A percentile compares a stretch with the other conserved stretches of the same genome.
These are phyloP conservation scores for Lepidocyrtoides sp. DNA, from an alignment of 2,888 invertebrate species.

Conservation along the genomic window DNA sequence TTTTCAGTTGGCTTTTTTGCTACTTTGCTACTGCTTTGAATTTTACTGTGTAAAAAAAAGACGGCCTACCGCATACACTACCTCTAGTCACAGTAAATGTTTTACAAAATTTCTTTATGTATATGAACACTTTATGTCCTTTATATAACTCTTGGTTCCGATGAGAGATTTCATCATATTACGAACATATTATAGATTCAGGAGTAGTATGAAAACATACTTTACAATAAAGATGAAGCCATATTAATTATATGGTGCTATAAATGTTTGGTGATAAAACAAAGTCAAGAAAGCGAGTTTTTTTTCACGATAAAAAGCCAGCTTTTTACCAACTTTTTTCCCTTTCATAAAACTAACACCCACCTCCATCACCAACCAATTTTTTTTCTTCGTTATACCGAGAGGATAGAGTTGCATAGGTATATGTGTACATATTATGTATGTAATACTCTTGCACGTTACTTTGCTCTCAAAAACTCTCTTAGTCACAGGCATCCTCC, in stretches of 20 bases:
- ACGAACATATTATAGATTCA: constrained; percentile 1
- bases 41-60: background rate
- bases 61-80: background rate
- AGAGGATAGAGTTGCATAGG: background rate
- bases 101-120: constrained; percentile 20
- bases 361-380: constrained; percentile 6
- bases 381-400: background rate
- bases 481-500: background rate
- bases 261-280: constrained; percentile 78
- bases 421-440: background rate
- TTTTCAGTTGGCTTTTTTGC: constrained; percentile 67
- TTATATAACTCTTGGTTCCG: constrained; percentile 8
- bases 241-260: constrained; percentile 75
- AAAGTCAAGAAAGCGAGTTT: constrained; percentile 75
- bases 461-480: background rate
- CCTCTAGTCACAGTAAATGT: background rate
- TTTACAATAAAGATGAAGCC: constrained; percentile 72
- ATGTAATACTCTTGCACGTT: background rate
- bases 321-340: constrained; percentile 66
- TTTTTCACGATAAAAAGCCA: constrained; percentile 66
- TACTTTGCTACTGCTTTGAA: constrained; percentile 19
- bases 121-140: background rate
- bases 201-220: constrained; percentile 38
- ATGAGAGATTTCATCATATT: constrained; percentile 51
- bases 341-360: constrained; percentile 45